Evolutionary conservation across 2,113 vertebrate species (phyloP), one percentile per base, ranked within the genome.

Genomic region (Etheostoma spectabile): DNA sequence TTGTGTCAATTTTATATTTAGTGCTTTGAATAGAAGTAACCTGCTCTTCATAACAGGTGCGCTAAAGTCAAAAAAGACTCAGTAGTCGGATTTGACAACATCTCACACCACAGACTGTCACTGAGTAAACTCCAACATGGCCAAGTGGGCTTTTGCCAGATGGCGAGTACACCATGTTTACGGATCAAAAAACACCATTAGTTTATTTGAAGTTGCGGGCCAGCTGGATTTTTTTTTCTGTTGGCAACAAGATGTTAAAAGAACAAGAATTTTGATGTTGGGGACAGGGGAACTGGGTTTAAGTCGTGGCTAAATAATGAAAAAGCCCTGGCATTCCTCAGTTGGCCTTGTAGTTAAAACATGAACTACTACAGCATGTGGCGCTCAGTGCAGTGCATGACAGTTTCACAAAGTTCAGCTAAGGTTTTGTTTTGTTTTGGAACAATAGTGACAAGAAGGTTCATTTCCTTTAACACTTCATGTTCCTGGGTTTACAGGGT

Each of bases 141-240:
- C 83, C 69, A 78, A 85, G 66, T 86, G 83, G 22, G 76, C 51
- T 72, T 82, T 51, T 77, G 38, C 88, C 89, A 91, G 86, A 91
- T 90, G 91, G 72, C 86, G 79, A 35, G 46, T 24, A 46, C 74
- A 84, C 13, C 21, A 69, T 76, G 61, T 86, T 85, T 88, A 85
- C 12, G 61, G 72, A 52, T 88, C 75, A 85, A 89, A 91, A 88
- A 86, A 57, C 79, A 74, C 83, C 74, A 86, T 90, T 90, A 87
- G 81, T 56, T 89, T 75, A 79, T 87, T 86, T 86, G 70, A 85
- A 86, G 74, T 72, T 33, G 22, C 10, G 2, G 38, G 69, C 80
- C 89, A 88, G 85, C 81, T 90, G 87, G 87, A 83, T 80, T 63
- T 30, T 60, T 64, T 77, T 65, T 64, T 74, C 46, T 62, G 56